Evolutionary conservation across 2,888 invertebrate genomes (phyloP).

Genomic region (Cheilosia scutellata): DNA sequence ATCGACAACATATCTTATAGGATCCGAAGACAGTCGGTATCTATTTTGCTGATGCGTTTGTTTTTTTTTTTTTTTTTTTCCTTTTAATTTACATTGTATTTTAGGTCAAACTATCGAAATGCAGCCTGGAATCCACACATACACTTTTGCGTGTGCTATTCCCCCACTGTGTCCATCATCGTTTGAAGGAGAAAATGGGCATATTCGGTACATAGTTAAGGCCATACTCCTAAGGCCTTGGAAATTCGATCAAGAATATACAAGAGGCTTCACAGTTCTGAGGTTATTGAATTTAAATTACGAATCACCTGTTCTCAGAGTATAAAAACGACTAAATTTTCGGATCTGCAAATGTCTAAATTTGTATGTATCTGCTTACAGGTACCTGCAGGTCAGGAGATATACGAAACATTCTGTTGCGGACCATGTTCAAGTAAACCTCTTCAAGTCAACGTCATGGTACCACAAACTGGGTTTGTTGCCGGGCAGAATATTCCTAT

Average conservation of each 20-base stretch:
- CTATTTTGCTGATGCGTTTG: not conserved
- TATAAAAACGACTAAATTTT: constrained; percentile 69
- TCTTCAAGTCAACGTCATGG: constrained; percentile 77
- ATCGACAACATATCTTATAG: constrained; percentile 84
- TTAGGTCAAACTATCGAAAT: constrained; percentile 79
- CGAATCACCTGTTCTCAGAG: constrained; percentile 74
- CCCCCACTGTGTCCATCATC: constrained; percentile 85
- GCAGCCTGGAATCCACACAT: constrained; percentile 84
- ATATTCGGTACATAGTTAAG: constrained; percentile 86
- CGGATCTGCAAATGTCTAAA: not conserved
- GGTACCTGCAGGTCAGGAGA: constrained; percentile 79
- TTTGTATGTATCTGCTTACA: constrained; percentile 50
- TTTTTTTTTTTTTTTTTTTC: not conserved
- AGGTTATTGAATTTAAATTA: constrained; percentile 91
- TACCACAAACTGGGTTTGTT: constrained; percentile 82
- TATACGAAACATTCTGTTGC: constrained; percentile 79
- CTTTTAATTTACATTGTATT: not conserved
- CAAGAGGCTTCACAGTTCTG: constrained; percentile 91
- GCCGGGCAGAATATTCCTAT: constrained; percentile 81
- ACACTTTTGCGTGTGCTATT: constrained; percentile 84
- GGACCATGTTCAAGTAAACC: constrained; percentile 80
- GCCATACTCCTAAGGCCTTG: constrained; percentile 92
- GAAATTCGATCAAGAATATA: constrained; percentile 89
- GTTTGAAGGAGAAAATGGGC: constrained; percentile 85
- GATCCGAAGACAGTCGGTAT: constrained; percentile 84